Evolutionary conservation across 2,113 vertebrate genomes (phyloP), one percentile per base, ranked within the genome.

Genomic region (Campylomormyrus numenius): DNA sequence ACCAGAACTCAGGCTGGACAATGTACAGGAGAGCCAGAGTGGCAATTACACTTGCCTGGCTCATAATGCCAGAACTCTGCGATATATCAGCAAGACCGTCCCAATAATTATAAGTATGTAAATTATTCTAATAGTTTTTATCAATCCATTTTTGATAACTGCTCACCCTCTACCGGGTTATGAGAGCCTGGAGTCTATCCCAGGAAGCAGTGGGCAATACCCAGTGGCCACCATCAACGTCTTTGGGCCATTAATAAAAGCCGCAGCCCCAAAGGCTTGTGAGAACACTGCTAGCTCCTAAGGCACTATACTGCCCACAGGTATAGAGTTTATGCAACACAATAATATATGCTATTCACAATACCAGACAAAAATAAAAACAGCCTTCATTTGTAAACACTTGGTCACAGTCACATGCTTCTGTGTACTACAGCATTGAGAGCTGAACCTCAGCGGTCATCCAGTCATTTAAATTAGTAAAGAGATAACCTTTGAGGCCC

Each of bases 31-130:
- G 50, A 93, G 0, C 88, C 3, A 92, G 1, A 93, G 94, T 0
- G 96, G 95, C 89, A 66, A 10, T n/a, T 96, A 96, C 89, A 89
- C 87, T n/a, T 96, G 96, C 48, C 2, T 91, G 3, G 88, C 92
- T 89, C 17, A 93, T 89, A 96, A 96, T 91, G 21, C 45, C 0
- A 92, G 91, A 86, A 96, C 95, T 0, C 39, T 35, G 3, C 92
- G 91, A 88, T 93, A 66, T 84, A 91, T 6, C 91, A 93, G 39
- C 0, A 1, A 83, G 31, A 93, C 58, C 10, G 83, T 19, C 53
- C 3, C 1, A 1, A 94, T 96, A 85, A 21, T 0, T 1, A 88
- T 96, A 45, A 42, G 85, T 90, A 52, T n/a, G 89, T 56, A 19
- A 42, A 85, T 11, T 46, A 48, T 86, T n/a, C 11, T 87, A 50